Conservation (phyloP, 1,140 invertebrate genomes). For the Lanistes nyassanus region DNA sequence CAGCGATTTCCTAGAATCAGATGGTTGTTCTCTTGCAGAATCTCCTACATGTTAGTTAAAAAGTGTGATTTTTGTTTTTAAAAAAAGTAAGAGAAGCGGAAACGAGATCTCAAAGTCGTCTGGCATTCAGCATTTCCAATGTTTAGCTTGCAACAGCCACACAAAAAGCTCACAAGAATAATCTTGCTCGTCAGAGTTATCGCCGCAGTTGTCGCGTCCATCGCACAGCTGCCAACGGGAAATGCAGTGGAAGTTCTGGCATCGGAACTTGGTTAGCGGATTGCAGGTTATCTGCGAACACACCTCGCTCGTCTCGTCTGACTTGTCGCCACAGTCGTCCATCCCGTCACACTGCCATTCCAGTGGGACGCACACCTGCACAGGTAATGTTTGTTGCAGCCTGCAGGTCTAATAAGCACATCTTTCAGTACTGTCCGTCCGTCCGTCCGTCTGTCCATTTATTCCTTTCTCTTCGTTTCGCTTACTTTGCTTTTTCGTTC, state of each 20-base stretch:
- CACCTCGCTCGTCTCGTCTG: constrained; percentile 91
- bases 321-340: constrained; percentile 92
- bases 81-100: too few relatives aligned
- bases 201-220: constrained; percentile 88
- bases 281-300: constrained; percentile 74
- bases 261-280: constrained; percentile 73
- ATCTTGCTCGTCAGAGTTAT: constrained; percentile 84
- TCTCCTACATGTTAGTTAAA: too few relatives aligned
- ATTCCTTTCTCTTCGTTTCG: too few relatives aligned
- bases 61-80: too few relatives aligned
- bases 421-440: too few relatives aligned
- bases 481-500: too few relatives aligned
- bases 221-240: constrained; percentile 85
- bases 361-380: constrained; percentile 56
- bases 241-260: constrained; percentile 77
- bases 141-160: background rate
- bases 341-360: constrained; percentile 71
- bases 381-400: background rate
- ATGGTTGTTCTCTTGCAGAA: too few relatives aligned
- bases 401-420: too few relatives aligned
- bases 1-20: too few relatives aligned
- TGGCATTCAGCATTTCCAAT: too few relatives aligned
- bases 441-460: too few relatives aligned
- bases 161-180: constrained; percentile 25
- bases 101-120: too few relatives aligned